phyloP scores from a whole-genome alignment of 2,113 vertebrate species.

The Coturnix japonica region DNA sequence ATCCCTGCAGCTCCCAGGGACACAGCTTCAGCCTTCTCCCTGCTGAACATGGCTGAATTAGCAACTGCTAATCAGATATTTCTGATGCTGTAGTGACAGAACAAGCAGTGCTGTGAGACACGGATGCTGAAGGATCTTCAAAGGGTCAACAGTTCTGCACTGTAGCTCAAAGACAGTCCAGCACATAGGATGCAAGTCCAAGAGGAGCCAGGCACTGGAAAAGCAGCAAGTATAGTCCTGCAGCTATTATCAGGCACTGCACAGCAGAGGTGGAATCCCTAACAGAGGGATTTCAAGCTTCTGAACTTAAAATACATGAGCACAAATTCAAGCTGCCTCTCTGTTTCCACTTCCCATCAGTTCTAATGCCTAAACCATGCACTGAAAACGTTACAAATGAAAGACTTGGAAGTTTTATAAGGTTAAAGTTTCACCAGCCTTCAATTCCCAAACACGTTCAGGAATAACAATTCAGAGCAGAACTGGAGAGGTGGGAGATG shows the following conservation, averaged over 20 bases:
- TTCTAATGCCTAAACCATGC: neutral
- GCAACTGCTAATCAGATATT: too few relatives aligned
- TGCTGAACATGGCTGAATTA: neutral
- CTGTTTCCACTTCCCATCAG: neutral
- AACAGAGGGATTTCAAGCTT: neutral
- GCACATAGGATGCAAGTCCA: neutral
- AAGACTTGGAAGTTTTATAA: neutral
- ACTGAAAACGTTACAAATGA: neutral
- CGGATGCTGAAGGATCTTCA: neutral
- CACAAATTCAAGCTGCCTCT: neutral
- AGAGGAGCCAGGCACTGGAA: neutral
- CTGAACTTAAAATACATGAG: neutral
- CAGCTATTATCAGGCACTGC: neutral
- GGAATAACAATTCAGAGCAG: neutral
- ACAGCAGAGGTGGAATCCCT: neutral
- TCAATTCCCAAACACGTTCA: neutral
- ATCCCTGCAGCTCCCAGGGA: accelerated
- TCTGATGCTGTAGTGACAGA: too few relatives aligned
- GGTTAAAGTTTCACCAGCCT: neutral
- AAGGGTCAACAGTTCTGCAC: neutral
- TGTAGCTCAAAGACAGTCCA: accelerated
- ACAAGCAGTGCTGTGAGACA: neutral
- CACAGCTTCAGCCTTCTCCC: neutral
- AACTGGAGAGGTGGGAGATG: neutral
- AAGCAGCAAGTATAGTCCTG: neutral